phyloP scores from a whole-genome alignment of 2,888 invertebrate species.

The Strigamia transsilvanica region DNA sequence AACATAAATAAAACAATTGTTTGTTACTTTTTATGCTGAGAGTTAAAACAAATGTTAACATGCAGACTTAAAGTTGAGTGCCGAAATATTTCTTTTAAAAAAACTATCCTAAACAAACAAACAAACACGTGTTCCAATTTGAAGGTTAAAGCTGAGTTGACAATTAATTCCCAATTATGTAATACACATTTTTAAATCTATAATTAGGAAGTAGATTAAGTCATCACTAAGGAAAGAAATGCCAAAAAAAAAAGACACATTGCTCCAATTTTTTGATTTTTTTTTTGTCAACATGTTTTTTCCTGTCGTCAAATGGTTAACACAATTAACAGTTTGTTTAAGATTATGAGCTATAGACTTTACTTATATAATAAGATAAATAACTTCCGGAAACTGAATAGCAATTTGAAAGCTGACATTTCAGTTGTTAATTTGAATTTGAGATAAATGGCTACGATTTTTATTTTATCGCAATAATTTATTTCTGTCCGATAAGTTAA shows the following conservation, averaged over 20 bases:
- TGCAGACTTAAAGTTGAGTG: not conserved
- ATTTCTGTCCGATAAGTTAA: conserved; percentile 1
- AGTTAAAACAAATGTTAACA: not conserved
- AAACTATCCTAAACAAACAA: not conserved
- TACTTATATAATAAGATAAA: not conserved
- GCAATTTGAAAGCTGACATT: not conserved
- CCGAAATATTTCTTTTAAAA: not conserved
- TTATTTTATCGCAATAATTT: conserved; percentile 1
- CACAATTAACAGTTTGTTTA: conserved; percentile 1
- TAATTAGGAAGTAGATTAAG: conserved; percentile 15
- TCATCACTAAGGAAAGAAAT: not conserved
- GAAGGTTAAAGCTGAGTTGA: not conserved
- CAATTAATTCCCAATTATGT: not conserved
- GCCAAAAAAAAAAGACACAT: not conserved
- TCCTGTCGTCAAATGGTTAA: not conserved
- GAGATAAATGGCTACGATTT: not conserved
- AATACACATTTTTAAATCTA: not conserved
- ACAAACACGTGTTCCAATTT: not conserved
- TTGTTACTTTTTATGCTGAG: not conserved
- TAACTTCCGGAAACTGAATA: not conserved
- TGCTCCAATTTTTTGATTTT: conserved; percentile 1
- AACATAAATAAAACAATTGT: not conserved
- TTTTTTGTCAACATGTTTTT: not conserved
- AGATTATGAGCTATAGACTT: not conserved
- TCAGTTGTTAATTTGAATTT: conserved; percentile 2